Percentiles rank a stretch among this genome's conserved stretches.
These are phyloP conservation scores for Tyrannus savana DNA, from an alignment of 2,113 vertebrate species.

Conservation along the genomic window DNA sequence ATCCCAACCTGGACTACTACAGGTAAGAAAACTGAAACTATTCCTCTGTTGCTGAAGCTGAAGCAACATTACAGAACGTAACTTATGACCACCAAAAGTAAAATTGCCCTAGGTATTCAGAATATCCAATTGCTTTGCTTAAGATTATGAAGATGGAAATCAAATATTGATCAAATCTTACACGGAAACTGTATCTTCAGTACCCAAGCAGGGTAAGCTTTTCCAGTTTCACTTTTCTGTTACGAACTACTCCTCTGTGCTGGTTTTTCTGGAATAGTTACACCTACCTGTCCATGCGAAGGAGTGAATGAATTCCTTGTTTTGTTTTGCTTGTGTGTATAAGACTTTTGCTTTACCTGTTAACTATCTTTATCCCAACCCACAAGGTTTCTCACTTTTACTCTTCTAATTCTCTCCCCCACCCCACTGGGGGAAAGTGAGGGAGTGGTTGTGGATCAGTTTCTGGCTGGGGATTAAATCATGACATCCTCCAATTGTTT, in stretches of 20 bases:
- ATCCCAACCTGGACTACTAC: background rate
- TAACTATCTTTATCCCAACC: background rate
- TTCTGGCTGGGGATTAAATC: background rate
- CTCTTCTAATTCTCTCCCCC: background rate
- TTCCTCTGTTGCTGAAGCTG: background rate
- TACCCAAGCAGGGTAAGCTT: background rate
- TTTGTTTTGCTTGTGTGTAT: background rate
- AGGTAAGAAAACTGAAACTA: background rate
- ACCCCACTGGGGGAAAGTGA: background rate
- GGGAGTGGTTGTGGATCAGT: background rate
- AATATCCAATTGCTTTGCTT: background rate
- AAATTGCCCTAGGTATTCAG: background rate
- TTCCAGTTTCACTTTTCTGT: background rate
- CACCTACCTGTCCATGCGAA: background rate
- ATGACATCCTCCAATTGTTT: background rate
- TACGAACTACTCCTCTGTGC: background rate
- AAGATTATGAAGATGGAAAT: background rate
- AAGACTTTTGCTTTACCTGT: background rate
- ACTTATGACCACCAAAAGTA: background rate
- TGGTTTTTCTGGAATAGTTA: background rate
- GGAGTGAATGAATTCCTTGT: background rate
- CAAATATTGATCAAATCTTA: background rate
- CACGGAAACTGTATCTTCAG: background rate
- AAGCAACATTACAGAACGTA: background rate
- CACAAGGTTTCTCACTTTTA: background rate